Evolutionary conservation across 1,140 invertebrate species (phyloP).

Genomic region (Megalonaias nervosa): DNA sequence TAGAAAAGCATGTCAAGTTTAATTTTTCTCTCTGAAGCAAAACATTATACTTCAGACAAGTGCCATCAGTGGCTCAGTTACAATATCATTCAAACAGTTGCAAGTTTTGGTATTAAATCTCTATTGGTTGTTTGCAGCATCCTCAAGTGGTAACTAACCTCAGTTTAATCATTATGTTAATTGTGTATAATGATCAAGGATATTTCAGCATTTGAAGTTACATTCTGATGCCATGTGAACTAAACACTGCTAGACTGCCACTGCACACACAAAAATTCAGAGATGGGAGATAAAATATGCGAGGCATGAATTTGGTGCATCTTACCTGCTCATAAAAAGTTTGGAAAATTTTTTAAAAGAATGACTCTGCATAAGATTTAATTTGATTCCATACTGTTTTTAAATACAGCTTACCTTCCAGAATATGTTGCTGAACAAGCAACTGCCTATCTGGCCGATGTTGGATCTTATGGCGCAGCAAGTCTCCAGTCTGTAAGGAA

Average conservation of each 20-base stretch:
- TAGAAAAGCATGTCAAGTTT: too few species aligned
- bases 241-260: neutral
- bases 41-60: too few species aligned
- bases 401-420: slow-evolving; percentile 78
- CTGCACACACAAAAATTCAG: neutral
- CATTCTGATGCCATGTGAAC: slow-evolving; percentile 4
- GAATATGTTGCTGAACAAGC: slow-evolving; percentile 94
- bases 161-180: too few species aligned
- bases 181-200: too few species aligned
- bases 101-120: too few species aligned
- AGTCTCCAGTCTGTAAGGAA: slow-evolving; percentile 84
- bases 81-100: too few species aligned
- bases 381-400: neutral
- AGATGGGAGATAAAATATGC: neutral
- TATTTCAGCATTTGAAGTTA: neutral
- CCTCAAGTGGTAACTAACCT: too few species aligned
- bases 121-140: too few species aligned
- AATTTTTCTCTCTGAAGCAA: too few species aligned
- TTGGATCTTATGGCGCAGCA: slow-evolving; percentile 97
- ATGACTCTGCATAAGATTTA: neutral
- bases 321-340: neutral
- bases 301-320: too few species aligned
- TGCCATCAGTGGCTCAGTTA: too few species aligned
- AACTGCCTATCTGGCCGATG: slow-evolving; percentile 93
- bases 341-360: neutral